Conservation (phyloP, 2,113 vertebrate genomes). For the Prietella phreatophila region DNA sequence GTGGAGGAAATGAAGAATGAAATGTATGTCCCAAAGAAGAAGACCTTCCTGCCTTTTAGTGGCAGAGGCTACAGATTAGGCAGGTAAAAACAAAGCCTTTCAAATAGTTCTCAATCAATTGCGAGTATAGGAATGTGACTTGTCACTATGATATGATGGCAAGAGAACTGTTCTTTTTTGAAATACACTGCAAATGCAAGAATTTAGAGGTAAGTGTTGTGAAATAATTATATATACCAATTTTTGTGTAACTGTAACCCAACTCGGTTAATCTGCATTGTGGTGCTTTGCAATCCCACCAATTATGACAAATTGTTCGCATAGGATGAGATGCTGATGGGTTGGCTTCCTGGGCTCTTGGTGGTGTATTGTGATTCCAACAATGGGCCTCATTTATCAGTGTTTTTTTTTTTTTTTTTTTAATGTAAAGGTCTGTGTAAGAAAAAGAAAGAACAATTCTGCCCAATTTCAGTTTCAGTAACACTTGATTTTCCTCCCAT, state of each 20-base stretch:
- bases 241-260: background rate
- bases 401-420: too few relatives aligned
- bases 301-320: background rate
- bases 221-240: background rate
- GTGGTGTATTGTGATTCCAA: background rate
- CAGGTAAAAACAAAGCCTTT: conserved; percentile 74
- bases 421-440: background rate
- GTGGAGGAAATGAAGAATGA: conserved; percentile 90
- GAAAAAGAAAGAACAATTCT: background rate
- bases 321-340: background rate
- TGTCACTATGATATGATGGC: background rate
- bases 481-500: background rate
- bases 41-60: conserved; percentile 86
- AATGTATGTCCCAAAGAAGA: conserved; percentile 79
- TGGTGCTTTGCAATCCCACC: too few relatives aligned
- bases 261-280: background rate
- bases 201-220: background rate
- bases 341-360: background rate
- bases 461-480: background rate
- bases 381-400: too few relatives aligned
- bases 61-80: conserved; percentile 89
- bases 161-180: background rate
- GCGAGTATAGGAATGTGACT: too few relatives aligned
- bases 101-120: background rate
- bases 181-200: background rate